phyloP scores from a whole-genome alignment of 2,113 vertebrate species.

The Agelaius tricolor region DNA sequence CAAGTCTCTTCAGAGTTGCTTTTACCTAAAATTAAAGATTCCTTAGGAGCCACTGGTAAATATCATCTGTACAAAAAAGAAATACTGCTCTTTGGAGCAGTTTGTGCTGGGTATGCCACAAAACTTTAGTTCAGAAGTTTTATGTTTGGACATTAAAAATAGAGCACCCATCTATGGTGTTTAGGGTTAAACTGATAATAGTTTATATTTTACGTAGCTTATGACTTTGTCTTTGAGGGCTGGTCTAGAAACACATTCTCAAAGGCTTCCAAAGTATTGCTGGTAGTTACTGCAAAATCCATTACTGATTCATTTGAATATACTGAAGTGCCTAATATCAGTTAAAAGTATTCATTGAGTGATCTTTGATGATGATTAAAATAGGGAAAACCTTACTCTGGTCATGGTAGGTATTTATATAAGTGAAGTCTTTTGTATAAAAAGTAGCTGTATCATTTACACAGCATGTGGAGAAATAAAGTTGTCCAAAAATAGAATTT shows the following conservation, averaged over 20 bases:
- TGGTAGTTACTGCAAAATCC: neutral
- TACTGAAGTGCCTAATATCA: neutral
- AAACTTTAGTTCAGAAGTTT: neutral
- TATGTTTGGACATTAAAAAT: neutral
- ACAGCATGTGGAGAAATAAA: neutral
- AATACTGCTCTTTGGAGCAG: neutral
- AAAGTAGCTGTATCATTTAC: neutral
- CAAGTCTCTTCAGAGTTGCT: neutral
- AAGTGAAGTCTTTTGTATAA: neutral
- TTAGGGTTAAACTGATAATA: neutral
- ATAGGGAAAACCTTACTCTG: neutral
- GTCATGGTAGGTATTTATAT: neutral
- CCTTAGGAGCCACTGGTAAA: neutral
- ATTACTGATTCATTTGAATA: neutral
- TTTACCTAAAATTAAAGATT: neutral
- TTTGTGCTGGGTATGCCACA: rapidly evolving
- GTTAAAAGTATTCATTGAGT: neutral
- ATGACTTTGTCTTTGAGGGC: neutral
- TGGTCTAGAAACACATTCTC: neutral
- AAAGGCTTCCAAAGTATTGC: neutral
- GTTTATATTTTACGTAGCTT: neutral
- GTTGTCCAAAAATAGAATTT: neutral
- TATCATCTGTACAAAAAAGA: neutral
- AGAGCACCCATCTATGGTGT: neutral
- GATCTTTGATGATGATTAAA: neutral